A percentile compares a stretch with the other conserved stretches of the same genome.
These are phyloP conservation scores for Accipiter cooperii DNA, from an alignment of 2,113 vertebrate genomes.

Conservation along the genomic window DNA sequence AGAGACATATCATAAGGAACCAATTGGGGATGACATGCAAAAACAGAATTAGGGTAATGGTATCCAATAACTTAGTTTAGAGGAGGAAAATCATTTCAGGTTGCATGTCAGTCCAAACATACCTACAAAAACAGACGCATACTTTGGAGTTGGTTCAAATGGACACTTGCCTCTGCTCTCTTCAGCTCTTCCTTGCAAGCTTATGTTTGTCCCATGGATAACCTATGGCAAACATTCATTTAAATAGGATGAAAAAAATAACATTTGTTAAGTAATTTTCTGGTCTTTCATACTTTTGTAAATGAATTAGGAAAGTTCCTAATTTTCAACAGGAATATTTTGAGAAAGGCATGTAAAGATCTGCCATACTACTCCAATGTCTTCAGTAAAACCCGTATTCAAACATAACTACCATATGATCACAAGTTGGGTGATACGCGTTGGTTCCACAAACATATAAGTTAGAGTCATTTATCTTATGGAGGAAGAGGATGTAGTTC, in stretches of 20 bases:
- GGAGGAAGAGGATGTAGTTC: slow-evolving; percentile 76
- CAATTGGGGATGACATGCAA: neutral
- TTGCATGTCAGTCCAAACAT: slow-evolving; percentile 19
- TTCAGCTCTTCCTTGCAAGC: slow-evolving; percentile 63
- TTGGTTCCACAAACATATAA: slow-evolving; percentile 78
- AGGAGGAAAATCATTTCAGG: neutral
- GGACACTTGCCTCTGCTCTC: slow-evolving; percentile 77
- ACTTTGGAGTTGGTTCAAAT: slow-evolving; percentile 75
- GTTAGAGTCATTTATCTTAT: slow-evolving; percentile 60
- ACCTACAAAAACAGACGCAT: slow-evolving; percentile 75
- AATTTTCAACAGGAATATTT: neutral
- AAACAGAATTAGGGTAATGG: neutral
- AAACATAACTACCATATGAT: slow-evolving; percentile 72
- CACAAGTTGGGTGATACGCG: slow-evolving; percentile 74
- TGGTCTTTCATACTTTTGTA: neutral
- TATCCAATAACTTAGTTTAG: neutral
- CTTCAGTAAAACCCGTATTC: neutral
- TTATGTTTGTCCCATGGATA: slow-evolving; percentile 52
- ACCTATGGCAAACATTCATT: neutral
- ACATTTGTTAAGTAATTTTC: neutral
- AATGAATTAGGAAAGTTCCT: neutral
- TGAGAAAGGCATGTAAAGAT: neutral
- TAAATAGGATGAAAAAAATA: neutral
- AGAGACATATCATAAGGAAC: neutral
- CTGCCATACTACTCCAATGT: neutral